These are phyloP conservation scores for Panthera tigris DNA, from an alignment of 2,113 vertebrate genomes.

Conservation along the genomic window DNA sequence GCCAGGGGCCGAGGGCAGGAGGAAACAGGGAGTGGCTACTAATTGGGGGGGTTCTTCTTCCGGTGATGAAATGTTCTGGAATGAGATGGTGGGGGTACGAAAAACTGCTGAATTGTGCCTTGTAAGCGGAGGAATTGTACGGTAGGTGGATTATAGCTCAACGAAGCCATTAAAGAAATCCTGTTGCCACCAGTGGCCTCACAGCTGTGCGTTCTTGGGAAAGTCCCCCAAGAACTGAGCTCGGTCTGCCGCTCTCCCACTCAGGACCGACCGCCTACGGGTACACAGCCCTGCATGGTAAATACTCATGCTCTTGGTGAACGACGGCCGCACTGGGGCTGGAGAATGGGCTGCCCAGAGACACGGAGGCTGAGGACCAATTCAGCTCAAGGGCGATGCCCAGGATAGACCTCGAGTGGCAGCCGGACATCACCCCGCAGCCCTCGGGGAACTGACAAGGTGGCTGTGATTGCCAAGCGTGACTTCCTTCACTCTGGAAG, in stretches of 20 bases:
- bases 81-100: background rate
- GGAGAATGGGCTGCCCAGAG: background rate
- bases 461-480: accelerated
- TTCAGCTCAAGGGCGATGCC: background rate
- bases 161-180: background rate
- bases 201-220: background rate
- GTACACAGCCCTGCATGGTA: background rate
- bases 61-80: background rate
- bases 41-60: background rate
- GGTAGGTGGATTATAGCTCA: background rate
- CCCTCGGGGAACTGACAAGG: background rate
- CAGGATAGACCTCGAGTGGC: accelerated
- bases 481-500: background rate
- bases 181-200: background rate
- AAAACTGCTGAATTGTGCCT: background rate
- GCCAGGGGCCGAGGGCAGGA: background rate
- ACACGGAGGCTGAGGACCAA: background rate
- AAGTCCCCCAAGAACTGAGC: background rate
- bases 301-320: accelerated
- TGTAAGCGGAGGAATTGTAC: background rate
- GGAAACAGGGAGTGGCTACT: background rate
- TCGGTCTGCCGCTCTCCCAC: background rate
- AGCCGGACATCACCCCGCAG: background rate
- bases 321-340: accelerated
- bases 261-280: background rate